Percentiles rank a stretch among this genome's conserved stretches.
phyloP scores from a whole-genome alignment of 1,140 invertebrate genomes.

The Heliconius hewitsoni region DNA sequence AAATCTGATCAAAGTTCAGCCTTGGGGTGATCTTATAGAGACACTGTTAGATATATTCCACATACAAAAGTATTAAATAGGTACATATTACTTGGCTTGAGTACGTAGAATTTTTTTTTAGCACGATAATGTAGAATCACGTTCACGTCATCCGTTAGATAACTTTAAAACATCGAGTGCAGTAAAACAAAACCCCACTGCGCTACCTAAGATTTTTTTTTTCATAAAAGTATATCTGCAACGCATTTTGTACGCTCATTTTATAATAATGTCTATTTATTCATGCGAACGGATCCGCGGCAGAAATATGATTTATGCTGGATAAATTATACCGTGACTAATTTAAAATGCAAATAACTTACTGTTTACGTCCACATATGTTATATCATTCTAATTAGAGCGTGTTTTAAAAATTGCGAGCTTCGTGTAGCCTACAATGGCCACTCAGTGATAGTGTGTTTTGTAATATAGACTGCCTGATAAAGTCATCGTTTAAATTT shows the following conservation, averaged over 20 bases:
- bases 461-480: background rate
- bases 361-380: conserved; percentile 7
- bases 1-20: conserved; percentile 8
- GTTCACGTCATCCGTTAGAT: no score
- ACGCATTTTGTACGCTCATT: background rate
- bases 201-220: background rate
- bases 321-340: conserved; percentile 4
- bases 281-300: background rate
- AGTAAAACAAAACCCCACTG: no score
- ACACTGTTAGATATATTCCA: background rate
- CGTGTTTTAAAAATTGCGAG: conserved; percentile 3
- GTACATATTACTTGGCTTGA: background rate
- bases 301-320: background rate
- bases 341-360: conserved; percentile 9
- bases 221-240: background rate
- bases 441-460: background rate
- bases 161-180: no score
- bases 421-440: background rate
- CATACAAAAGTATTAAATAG: background rate
- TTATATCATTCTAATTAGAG: conserved; percentile 11
- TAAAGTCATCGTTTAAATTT: no score
- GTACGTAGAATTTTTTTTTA: background rate
- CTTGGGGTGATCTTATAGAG: background rate
- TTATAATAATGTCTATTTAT: conserved; percentile 6
- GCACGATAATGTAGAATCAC: background rate